phyloP scores from a whole-genome alignment of 1,140 invertebrate genomes.

The Idris sp. region DNA sequence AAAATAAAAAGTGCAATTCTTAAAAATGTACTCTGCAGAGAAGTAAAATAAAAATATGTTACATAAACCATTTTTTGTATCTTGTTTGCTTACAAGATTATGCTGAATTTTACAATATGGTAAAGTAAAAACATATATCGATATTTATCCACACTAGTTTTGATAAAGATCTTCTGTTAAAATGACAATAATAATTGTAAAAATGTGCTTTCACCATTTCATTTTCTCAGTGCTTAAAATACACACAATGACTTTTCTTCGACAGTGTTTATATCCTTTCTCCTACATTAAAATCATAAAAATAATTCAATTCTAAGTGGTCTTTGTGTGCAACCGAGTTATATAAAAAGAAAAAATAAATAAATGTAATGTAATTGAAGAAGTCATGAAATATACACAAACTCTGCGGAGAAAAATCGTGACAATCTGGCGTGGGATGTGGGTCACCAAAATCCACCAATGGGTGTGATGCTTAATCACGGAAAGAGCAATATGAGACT shows the following conservation, averaged over 20 bases:
- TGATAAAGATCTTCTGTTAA: too few relatives aligned
- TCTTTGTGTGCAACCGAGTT: constrained; percentile 25
- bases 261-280: constrained; percentile 25
- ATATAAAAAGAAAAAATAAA: constrained; percentile 39
- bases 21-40: too few relatives aligned
- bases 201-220: too few relatives aligned
- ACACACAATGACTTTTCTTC: background rate
- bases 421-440: constrained; percentile 70
- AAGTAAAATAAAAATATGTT: too few relatives aligned
- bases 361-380: constrained; percentile 33
- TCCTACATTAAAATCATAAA: constrained; percentile 31
- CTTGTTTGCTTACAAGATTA: too few relatives aligned
- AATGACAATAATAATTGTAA: too few relatives aligned
- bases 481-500: constrained; percentile 59
- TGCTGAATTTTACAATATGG: too few relatives aligned
- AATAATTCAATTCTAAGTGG: constrained; percentile 38
- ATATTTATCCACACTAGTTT: too few relatives aligned
- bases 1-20: background rate
- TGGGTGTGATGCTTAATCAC: constrained; percentile 65
- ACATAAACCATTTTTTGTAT: too few relatives aligned
- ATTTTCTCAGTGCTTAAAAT: too few relatives aligned
- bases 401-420: constrained; percentile 66
- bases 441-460: constrained; percentile 67
- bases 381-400: constrained; percentile 56
- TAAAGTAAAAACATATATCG: too few relatives aligned